These are phyloP conservation scores for Leptatherina wallacei DNA, from an alignment of 2,797 vertebrate genomes.

Conservation along the genomic window DNA sequence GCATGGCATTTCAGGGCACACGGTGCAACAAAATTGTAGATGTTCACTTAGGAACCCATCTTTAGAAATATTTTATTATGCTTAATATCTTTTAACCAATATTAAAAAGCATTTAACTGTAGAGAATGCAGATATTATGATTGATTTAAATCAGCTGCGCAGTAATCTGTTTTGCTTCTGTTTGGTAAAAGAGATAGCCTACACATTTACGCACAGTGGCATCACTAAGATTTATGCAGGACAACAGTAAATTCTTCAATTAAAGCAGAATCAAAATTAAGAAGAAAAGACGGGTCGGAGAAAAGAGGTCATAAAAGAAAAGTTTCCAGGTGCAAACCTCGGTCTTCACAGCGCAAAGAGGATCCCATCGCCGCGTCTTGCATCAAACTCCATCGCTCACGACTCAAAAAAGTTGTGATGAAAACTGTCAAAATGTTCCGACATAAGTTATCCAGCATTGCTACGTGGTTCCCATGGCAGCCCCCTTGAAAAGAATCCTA, in stretches of 20 bases:
- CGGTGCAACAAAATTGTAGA: background rate
- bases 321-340: slow-evolving; percentile 63
- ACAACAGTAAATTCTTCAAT: background rate
- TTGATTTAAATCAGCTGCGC: background rate
- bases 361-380: slow-evolving; percentile 47
- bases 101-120: background rate
- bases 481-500: slow-evolving; percentile 8
- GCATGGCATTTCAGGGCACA: slow-evolving; percentile 30
- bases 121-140: background rate
- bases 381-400: slow-evolving; percentile 67
- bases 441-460: slow-evolving; percentile 31
- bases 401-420: background rate
- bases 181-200: background rate
- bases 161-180: background rate
- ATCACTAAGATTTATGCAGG: background rate
- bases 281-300: background rate
- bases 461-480: slow-evolving; percentile 34
- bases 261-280: background rate
- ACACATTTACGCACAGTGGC: background rate
- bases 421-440: slow-evolving; percentile 17
- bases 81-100: background rate
- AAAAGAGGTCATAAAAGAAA: background rate
- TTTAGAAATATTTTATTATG: background rate
- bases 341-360: slow-evolving; percentile 42
- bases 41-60: background rate